Evolutionary conservation across 2,797 vertebrate genomes (phyloP), one percentile per base, ranked within the genome.

Genomic region (Tiaroga cobitis): DNA sequence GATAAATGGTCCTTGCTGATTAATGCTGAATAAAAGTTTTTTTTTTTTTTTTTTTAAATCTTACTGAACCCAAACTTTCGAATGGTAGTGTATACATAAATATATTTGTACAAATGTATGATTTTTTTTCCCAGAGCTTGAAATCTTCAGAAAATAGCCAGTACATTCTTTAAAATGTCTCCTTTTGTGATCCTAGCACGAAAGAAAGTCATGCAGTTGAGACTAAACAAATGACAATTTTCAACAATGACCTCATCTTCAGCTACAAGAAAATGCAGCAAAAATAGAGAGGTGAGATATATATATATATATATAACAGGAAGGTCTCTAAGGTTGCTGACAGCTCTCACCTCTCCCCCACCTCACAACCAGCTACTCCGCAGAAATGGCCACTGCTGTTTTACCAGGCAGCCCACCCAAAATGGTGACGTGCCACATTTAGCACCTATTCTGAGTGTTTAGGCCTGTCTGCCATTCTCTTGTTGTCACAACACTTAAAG

Each of bases 401-500:
- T 37, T 56, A 51, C 16, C 34, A 37, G 56, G 13, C 26, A 65
- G 54, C 24, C 41, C 61, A 51, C 43, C 43, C 32, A 83, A 83
- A 76, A 76, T 18, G 24, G 34, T 41, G 32, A 67, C 59, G 34
- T 41, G 73, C 72, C 32, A 76, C 72, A 67, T 34, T 74, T 65
- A 13, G 18, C 1, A 34, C 43, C 29, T 67, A 83, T 54, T 21
- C 32, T 39, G 70, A 76, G 43, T 83, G 59, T 59, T 75, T 51
- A 67, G 29, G 32, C 46, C 43, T 46, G 41, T 37, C 41, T 65
- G 41, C 8, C 59, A 37, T 32, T 32, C 46, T 77, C 74, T 59
- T 78, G 61, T 78, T 84, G 32, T 69, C 82, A 77, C 74, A 84
- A 77, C 73, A 84, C 46, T 83, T 51, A 56, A 54, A 77, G 32